Conservation (phyloP, 2,113 vertebrate species). For the Penelope pileata region DNA sequence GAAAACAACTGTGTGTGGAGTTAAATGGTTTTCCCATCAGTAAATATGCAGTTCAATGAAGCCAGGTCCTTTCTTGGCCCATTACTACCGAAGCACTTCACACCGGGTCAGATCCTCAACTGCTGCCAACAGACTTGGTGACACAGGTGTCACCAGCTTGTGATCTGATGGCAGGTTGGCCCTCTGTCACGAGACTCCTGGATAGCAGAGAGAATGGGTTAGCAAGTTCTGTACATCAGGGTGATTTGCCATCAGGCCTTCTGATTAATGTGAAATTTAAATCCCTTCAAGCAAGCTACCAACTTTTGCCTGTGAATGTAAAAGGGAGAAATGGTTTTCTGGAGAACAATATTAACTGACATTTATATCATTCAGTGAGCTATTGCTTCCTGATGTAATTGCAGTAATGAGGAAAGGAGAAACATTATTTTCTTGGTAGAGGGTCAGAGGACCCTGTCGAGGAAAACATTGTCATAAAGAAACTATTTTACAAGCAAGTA, state of each 20-base stretch:
- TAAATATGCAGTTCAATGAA: neutral
- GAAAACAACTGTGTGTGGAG: neutral
- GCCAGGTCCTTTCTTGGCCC: neutral
- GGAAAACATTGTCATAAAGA: constrained; percentile 27
- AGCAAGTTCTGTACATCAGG: neutral
- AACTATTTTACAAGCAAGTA: constrained; percentile 3
- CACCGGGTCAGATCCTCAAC: neutral
- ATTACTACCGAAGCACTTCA: accelerated
- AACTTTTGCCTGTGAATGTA: neutral
- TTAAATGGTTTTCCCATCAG: neutral
- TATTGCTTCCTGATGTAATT: constrained; percentile 12
- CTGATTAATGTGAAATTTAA: neutral
- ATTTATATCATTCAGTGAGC: neutral
- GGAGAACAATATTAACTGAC: neutral
- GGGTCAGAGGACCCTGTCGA: neutral
- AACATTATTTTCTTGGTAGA: constrained; percentile 24
- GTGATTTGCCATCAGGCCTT: neutral
- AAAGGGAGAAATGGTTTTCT: neutral
- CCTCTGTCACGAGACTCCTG: neutral
- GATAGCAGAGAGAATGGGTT: accelerated
- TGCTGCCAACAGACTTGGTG: accelerated
- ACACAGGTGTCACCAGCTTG: accelerated
- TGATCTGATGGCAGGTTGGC: neutral
- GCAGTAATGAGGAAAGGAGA: constrained; percentile 20
- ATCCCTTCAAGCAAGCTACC: neutral